Evolutionary conservation across 2,797 vertebrate genomes (phyloP).

Genomic region (Pseudopleuronectes americanus): DNA sequence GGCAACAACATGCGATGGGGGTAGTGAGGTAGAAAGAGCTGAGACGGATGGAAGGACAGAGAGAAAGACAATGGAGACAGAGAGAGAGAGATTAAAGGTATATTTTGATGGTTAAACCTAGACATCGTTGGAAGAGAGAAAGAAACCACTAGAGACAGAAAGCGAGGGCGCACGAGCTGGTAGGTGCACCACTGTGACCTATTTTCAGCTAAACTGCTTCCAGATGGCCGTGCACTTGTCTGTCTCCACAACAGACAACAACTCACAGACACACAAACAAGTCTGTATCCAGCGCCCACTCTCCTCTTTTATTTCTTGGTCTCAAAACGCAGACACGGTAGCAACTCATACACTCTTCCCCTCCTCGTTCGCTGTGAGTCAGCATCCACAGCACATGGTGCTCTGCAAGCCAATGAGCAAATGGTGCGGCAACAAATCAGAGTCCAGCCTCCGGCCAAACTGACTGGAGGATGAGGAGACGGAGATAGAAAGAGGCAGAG

Average conservation of each 20-base stretch:
- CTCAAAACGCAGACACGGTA: conserved; percentile 61
- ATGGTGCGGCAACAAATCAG: conserved; percentile 60
- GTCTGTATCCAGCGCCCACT: conserved; percentile 62
- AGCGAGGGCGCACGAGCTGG: conserved; percentile 31
- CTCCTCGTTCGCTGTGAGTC: conserved; percentile 63
- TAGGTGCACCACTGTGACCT: conserved; percentile 62
- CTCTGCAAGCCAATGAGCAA: conserved; percentile 62
- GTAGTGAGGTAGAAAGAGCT: conserved; percentile 64
- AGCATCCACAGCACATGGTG: conserved; percentile 62
- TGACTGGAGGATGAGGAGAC: conserved; percentile 35
- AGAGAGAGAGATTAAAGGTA: conserved; percentile 38
- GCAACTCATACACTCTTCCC: conserved; percentile 38
- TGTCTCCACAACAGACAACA: conserved; percentile 58
- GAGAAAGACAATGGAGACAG: conserved; percentile 40
- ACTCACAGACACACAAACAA: conserved; percentile 62
- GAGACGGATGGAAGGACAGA: conserved; percentile 42
- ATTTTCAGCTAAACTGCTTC: conserved; percentile 54
- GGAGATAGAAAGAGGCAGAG: conserved; percentile 27
- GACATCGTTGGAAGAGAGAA: conserved; percentile 43
- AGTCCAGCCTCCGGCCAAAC: conserved; percentile 34
- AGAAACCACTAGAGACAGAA: conserved; percentile 40
- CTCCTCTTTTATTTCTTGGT: conserved; percentile 56
- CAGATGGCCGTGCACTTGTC: conserved; percentile 56
- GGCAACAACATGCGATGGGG: conserved; percentile 70
- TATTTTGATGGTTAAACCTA: conserved; percentile 59